Conservation (phyloP, 2,888 invertebrate genomes). For the Saturnia pavonia region DNA sequence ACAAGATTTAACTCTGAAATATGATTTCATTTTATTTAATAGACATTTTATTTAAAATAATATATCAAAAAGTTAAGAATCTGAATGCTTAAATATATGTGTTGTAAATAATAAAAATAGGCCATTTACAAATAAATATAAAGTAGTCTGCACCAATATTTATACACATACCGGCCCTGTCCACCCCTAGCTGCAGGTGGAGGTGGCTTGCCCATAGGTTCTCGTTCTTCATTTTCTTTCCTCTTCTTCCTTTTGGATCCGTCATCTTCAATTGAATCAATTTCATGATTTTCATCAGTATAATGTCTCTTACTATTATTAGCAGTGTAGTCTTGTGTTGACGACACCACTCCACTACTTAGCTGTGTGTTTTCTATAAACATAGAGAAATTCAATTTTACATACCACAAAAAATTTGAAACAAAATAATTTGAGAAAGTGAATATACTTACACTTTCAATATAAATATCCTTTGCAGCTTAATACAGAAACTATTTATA, state of each 20-base stretch:
- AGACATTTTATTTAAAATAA: too few species aligned
- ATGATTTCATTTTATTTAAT: too few species aligned
- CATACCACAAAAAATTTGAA: neutral
- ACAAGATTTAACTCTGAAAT: too few species aligned
- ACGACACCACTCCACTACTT: slow-evolving; percentile 67
- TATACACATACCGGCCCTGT: slow-evolving; percentile 56
- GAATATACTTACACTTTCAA: slow-evolving; percentile 10
- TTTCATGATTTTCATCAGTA: slow-evolving; percentile 78
- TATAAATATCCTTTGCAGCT: slow-evolving; percentile 11
- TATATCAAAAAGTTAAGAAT: too few species aligned
- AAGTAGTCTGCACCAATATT: neutral
- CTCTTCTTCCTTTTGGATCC: slow-evolving; percentile 87
- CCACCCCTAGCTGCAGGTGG: slow-evolving; percentile 57
- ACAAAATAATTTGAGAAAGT: neutral
- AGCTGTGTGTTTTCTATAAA: slow-evolving; percentile 53
- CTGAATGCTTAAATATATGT: too few species aligned
- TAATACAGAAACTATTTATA: slow-evolving; percentile 8
- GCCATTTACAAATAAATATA: too few species aligned
- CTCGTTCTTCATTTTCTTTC: slow-evolving; percentile 85
- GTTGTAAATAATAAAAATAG: too few species aligned
- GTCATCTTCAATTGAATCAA: slow-evolving; percentile 83
- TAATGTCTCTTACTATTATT: slow-evolving; percentile 50
- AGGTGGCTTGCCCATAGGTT: slow-evolving; percentile 79
- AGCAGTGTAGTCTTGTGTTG: slow-evolving; percentile 65
- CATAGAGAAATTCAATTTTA: slow-evolving; percentile 2